A percentile compares a stretch with the other conserved stretches of the same genome.
phyloP scores from a whole-genome alignment of 2,888 invertebrate genomes.

The Chironomus riparius region DNA sequence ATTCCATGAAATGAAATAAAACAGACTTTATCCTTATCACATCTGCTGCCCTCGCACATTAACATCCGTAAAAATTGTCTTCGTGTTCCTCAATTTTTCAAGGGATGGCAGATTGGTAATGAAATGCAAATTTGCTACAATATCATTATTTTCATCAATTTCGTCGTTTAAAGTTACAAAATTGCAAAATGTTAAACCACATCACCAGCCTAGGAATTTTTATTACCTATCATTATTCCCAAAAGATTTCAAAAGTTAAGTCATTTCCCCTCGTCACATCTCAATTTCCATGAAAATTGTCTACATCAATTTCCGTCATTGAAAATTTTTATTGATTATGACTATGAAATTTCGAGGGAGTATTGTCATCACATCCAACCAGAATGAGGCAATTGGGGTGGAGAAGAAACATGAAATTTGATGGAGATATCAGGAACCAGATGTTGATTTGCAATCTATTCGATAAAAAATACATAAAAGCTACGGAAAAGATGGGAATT shows the following conservation, averaged over 20 bases:
- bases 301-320: conserved; percentile 23
- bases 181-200: too few species aligned
- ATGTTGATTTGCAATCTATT: conserved; percentile 17
- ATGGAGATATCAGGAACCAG: conserved; percentile 18
- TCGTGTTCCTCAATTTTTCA: too few species aligned
- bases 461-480: background rate
- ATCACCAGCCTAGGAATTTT: too few species aligned
- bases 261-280: background rate
- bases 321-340: conserved; percentile 25
- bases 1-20: background rate
- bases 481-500: background rate
- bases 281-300: background rate
- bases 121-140: too few species aligned
- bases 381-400: background rate
- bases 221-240: too few species aligned
- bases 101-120: too few species aligned
- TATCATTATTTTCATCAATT: too few species aligned
- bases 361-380: background rate
- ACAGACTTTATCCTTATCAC: background rate
- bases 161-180: too few species aligned
- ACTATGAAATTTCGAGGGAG: background rate
- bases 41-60: background rate
- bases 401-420: conserved; percentile 9
- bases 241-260: too few species aligned
- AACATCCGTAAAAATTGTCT: background rate